Evolutionary conservation across 2,797 vertebrate species (phyloP).

Genomic region (Potorous gilbertii): DNA sequence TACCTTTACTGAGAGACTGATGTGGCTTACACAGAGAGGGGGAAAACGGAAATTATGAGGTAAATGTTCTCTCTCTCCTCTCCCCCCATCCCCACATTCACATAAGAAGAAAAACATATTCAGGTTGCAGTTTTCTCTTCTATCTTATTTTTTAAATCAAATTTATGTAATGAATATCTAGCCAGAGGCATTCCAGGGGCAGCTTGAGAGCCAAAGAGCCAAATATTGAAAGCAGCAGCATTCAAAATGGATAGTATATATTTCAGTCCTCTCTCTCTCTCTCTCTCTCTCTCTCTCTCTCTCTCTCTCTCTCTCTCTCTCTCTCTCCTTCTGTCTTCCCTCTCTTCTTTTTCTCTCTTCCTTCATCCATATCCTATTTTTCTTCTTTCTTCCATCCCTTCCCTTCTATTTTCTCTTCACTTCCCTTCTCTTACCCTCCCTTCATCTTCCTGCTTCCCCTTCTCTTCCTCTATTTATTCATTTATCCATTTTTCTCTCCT

Average conservation of each 20-base stretch:
- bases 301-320: neutral
- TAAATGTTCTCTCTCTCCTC: conserved; percentile 76
- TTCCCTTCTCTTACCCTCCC: neutral
- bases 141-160: conserved; percentile 74
- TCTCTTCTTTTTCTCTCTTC: neutral
- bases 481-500: neutral
- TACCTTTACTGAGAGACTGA: conserved; percentile 87
- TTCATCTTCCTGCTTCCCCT: neutral
- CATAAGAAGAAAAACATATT: conserved; percentile 79
- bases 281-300: neutral
- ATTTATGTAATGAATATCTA: conserved; percentile 78
- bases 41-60: conserved; percentile 84
- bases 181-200: conserved; percentile 58
- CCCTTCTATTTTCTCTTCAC: neutral
- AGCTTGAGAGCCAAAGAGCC: conserved; percentile 66
- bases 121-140: conserved; percentile 72
- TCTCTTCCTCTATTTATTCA: neutral
- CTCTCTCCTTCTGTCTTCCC: too few species aligned
- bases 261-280: conserved; percentile 39
- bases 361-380: neutral
- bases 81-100: conserved; percentile 70
- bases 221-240: conserved; percentile 63
- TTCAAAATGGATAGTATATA: conserved; percentile 45
- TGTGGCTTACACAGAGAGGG: conserved; percentile 80
- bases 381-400: too few species aligned